A percentile compares a stretch with the other conserved stretches of the same genome.
phyloP scores from a whole-genome alignment of 1,140 invertebrate genomes.

The Pomacea maculata region DNA sequence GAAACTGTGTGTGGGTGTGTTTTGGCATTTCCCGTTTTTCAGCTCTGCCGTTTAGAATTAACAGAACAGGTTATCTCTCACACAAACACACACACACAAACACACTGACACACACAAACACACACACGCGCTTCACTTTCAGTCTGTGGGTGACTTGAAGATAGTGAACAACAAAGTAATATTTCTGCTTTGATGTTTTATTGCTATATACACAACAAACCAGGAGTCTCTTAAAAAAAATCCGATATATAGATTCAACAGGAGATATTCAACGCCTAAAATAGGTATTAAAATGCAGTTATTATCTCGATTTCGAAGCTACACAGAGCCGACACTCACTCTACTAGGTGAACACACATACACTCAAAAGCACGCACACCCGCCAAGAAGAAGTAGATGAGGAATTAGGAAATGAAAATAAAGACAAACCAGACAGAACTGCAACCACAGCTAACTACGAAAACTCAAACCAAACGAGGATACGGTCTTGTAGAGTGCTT shows the following conservation, averaged over 20 bases:
- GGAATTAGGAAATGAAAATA: background rate
- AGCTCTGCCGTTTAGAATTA: too few relatives aligned
- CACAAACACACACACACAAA: conserved; percentile 10
- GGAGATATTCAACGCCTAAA: conserved; percentile 33
- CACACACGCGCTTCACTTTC: too few relatives aligned
- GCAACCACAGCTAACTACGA: too few relatives aligned
- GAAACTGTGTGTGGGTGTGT: too few relatives aligned
- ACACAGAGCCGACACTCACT: background rate
- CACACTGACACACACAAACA: conserved; percentile 1
- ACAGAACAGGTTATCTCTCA: background rate
- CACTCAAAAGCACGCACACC: background rate
- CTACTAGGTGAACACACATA: background rate
- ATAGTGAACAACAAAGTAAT: background rate
- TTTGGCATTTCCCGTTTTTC: too few relatives aligned
- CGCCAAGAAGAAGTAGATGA: background rate
- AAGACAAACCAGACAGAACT: background rate
- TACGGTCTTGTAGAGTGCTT: too few relatives aligned
- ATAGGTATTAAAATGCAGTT: conserved; percentile 24
- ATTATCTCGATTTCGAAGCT: background rate
- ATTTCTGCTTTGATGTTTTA: conserved; percentile 23
- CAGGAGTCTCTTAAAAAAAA: conserved; percentile 27
- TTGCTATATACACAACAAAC: conserved; percentile 36
- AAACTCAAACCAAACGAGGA: too few relatives aligned
- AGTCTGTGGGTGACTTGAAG: too few relatives aligned
- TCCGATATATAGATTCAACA: conserved; percentile 31